Evolutionary conservation across 1,140 invertebrate species (phyloP).

Genomic region (Dreissena rostriformis): DNA sequence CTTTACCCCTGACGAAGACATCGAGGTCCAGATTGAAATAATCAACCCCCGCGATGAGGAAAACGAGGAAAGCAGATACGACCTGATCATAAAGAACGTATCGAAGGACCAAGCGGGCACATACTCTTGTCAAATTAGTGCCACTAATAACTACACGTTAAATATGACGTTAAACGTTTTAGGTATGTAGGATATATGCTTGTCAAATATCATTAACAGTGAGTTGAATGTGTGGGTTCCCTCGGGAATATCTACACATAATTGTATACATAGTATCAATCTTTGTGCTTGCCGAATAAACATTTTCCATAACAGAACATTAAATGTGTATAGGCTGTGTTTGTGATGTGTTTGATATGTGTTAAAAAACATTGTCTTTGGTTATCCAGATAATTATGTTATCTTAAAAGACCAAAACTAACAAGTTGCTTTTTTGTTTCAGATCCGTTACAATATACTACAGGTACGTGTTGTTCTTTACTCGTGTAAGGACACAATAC

Average conservation of each 20-base stretch:
- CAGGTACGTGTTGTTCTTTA: too few relatives aligned
- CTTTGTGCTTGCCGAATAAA: too few relatives aligned
- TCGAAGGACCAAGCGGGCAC: slow-evolving; percentile 8
- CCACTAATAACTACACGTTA: slow-evolving; percentile 35
- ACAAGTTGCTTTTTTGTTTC: background rate
- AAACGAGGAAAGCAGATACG: slow-evolving; percentile 21
- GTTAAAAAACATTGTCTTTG: too few relatives aligned
- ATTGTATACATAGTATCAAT: too few relatives aligned
- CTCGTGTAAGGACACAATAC: too few relatives aligned
- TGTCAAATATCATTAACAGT: too few relatives aligned
- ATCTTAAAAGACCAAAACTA: background rate
- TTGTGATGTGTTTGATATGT: too few relatives aligned
- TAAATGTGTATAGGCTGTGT: too few relatives aligned
- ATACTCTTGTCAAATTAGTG: slow-evolving; percentile 47
- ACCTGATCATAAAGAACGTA: slow-evolving; percentile 52
- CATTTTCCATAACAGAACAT: too few relatives aligned
- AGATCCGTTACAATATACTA: background rate
- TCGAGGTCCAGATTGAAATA: slow-evolving; percentile 24
- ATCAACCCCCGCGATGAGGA: background rate
- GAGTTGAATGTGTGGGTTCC: too few relatives aligned
- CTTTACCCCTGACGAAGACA: slow-evolving; percentile 30
- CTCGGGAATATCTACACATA: too few relatives aligned
- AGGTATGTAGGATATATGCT: slow-evolving; percentile 13
- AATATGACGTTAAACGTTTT: slow-evolving; percentile 46
- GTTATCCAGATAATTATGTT: too few relatives aligned